Evolutionary conservation across 2,888 invertebrate genomes (phyloP).

Genomic region (Lydus trimaculatus): DNA sequence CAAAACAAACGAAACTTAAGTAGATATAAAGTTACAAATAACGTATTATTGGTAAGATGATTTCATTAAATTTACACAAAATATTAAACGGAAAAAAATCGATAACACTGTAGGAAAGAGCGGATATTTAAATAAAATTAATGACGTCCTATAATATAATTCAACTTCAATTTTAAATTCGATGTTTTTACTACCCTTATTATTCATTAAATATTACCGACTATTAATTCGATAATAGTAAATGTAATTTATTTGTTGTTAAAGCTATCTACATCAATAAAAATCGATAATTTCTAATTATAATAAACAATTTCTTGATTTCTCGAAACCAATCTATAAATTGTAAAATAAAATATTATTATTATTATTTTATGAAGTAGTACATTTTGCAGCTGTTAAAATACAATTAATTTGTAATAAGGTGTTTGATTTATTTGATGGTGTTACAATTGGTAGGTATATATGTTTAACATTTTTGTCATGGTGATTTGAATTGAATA

Average conservation of each 20-base stretch:
- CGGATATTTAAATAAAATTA: too few relatives aligned
- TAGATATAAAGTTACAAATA: background rate
- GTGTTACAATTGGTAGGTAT: background rate
- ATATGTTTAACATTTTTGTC: background rate
- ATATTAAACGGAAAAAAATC: background rate
- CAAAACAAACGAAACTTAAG: background rate
- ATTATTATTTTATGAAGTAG: too few relatives aligned
- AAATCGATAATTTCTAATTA: background rate
- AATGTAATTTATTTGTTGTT: background rate
- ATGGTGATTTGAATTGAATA: constrained; percentile 11
- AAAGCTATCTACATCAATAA: background rate
- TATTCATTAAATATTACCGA: background rate
- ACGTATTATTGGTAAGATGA: background rate
- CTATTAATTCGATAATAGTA: background rate
- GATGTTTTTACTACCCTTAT: background rate
- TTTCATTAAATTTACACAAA: background rate
- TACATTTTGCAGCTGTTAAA: background rate
- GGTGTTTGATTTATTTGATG: constrained; percentile 3
- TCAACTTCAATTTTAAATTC: background rate
- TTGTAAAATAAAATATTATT: too few relatives aligned
- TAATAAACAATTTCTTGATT: too few relatives aligned
- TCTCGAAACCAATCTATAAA: too few relatives aligned
- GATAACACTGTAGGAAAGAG: background rate
- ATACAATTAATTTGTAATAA: constrained; percentile 4
- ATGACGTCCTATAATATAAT: background rate